These are phyloP conservation scores for Sceloporus tristichus DNA, from an alignment of 2,113 vertebrate species.

Conservation along the genomic window DNA sequence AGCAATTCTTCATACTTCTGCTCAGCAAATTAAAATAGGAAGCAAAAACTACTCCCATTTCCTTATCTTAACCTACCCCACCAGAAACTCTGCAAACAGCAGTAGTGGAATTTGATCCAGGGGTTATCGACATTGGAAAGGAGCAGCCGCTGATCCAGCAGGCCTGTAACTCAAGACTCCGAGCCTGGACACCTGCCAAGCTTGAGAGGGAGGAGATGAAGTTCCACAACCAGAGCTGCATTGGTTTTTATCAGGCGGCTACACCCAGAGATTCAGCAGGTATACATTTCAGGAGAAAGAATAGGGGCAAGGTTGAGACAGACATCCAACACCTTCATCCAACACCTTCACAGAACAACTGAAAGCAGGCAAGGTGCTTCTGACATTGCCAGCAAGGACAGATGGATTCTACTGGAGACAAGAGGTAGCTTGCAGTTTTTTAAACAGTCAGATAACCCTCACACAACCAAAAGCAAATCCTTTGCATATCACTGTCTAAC, in stretches of 20 bases:
- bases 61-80: constrained; percentile 2
- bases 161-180: background rate
- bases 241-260: background rate
- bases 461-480: too few relatives aligned
- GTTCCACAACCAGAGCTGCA: background rate
- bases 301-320: background rate
- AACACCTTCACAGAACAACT: background rate
- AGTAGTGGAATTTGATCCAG: constrained; percentile 22
- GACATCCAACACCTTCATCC: background rate
- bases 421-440: background rate
- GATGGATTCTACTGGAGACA: background rate
- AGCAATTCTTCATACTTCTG: background rate
- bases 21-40: constrained; percentile 14
- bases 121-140: constrained; percentile 16
- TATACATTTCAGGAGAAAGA: background rate
- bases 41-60: background rate
- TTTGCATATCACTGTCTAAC: background rate
- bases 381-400: background rate
- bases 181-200: background rate
- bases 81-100: constrained; percentile 31
- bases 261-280: background rate
- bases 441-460: background rate
- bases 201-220: background rate
- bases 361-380: background rate
- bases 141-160: background rate